phyloP scores from a whole-genome alignment of 2,888 invertebrate genomes.

The Tethea ocularis region DNA sequence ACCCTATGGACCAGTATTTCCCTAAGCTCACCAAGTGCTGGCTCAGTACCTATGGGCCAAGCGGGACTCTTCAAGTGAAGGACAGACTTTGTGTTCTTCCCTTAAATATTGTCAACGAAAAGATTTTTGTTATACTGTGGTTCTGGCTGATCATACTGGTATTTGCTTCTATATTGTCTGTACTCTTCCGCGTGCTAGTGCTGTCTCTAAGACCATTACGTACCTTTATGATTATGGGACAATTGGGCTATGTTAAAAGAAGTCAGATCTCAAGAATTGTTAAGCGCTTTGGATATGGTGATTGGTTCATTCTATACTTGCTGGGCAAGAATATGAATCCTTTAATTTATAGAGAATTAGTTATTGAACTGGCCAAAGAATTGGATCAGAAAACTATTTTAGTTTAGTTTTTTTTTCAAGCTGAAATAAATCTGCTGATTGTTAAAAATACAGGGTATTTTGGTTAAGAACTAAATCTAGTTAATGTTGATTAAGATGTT shows the following conservation, averaged over 20 bases:
- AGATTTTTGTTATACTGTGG: slow-evolving; percentile 89
- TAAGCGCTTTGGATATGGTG: slow-evolving; percentile 84
- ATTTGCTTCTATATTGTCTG: slow-evolving; percentile 83
- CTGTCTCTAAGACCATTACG: slow-evolving; percentile 84
- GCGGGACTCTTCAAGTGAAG: slow-evolving; percentile 80
- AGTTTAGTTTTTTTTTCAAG: slow-evolving; percentile 44
- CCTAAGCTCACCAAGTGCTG: slow-evolving; percentile 88
- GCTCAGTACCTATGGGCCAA: slow-evolving; percentile 83
- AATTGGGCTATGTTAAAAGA: slow-evolving; percentile 80
- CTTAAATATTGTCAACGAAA: slow-evolving; percentile 91
- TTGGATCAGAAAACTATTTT: slow-evolving; percentile 58
- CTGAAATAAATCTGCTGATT: neutral
- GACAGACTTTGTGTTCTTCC: slow-evolving; percentile 90
- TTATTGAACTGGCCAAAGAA: slow-evolving; percentile 78
- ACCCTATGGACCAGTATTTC: slow-evolving; percentile 87
- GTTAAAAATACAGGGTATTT: neutral
- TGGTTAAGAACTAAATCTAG: neutral
- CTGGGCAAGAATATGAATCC: slow-evolving; percentile 91
- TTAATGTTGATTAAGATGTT: neutral
- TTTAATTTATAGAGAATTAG: slow-evolving; percentile 85
- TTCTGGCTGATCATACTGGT: slow-evolving; percentile 88
- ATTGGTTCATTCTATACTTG: slow-evolving; percentile 91
- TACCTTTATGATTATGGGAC: slow-evolving; percentile 84
- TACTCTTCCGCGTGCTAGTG: slow-evolving; percentile 86
- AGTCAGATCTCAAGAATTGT: slow-evolving; percentile 80